Percentiles rank a stretch among this genome's conserved stretches.
These are phyloP conservation scores for Leucophenga maculata DNA, from an alignment of 2,888 invertebrate species.

Conservation along the genomic window DNA sequence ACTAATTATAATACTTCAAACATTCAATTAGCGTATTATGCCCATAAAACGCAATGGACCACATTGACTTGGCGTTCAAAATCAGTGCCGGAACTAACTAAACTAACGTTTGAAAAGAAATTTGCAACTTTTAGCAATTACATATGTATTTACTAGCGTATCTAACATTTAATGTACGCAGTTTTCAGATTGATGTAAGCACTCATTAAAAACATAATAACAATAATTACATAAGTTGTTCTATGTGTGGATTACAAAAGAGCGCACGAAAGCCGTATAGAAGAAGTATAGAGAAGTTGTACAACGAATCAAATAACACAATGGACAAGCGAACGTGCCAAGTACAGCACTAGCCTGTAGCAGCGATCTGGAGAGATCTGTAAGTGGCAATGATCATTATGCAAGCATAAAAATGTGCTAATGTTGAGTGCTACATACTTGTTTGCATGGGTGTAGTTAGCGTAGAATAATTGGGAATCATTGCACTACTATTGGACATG, in stretches of 20 bases:
- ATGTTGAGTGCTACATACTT: too few species aligned
- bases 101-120: not conserved
- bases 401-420: too few species aligned
- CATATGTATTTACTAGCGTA: not conserved
- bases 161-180: conserved; percentile 18
- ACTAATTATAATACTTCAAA: too few species aligned
- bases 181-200: conserved; percentile 18
- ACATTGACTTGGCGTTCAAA: too few species aligned
- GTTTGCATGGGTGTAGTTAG: too few species aligned
- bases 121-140: not conserved
- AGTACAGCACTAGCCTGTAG: not conserved
- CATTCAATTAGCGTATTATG: too few species aligned
- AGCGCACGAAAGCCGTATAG: not conserved
- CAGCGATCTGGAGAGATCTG: too few species aligned
- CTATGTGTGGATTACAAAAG: conserved; percentile 13
- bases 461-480: too few species aligned
- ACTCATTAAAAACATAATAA: conserved; percentile 20
- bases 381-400: too few species aligned
- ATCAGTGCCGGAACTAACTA: conserved; percentile 1
- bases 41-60: too few species aligned
- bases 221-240: conserved; percentile 14
- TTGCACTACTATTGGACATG: too few species aligned
- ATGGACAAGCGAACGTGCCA: not conserved
- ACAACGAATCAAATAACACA: too few species aligned
- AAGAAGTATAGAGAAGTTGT: not conserved